These are phyloP conservation scores for Chrysomela aeneicollis DNA, from an alignment of 2,888 invertebrate species.

Conservation along the genomic window DNA sequence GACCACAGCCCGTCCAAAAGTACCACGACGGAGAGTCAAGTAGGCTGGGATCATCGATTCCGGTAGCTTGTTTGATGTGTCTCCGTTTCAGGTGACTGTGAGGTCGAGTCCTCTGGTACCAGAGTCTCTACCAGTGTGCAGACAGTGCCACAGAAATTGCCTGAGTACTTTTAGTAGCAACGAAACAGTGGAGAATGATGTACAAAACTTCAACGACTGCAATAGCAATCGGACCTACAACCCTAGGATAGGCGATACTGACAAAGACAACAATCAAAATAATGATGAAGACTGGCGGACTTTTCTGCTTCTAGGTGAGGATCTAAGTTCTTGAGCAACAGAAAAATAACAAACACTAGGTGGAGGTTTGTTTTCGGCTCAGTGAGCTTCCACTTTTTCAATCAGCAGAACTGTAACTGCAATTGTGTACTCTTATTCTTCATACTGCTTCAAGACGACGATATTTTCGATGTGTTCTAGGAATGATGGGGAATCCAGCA, in stretches of 20 bases:
- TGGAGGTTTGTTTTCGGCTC: no score
- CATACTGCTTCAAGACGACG: no score
- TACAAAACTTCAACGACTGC: conserved; percentile 48
- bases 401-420: no score
- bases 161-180: conserved; percentile 62
- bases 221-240: conserved; percentile 26
- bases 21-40: conserved; percentile 81
- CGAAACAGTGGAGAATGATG: conserved; percentile 41
- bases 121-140: conserved; percentile 77
- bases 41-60: no score
- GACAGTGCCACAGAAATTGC: conserved; percentile 82
- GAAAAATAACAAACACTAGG: no score
- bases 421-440: no score
- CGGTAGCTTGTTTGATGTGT: not conserved
- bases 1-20: conserved; percentile 77
- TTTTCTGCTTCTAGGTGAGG: conserved; percentile 70
- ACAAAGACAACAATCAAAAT: conserved; percentile 30
- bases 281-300: conserved; percentile 71
- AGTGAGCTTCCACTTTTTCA: no score
- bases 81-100: conserved; percentile 72
- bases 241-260: conserved; percentile 30
- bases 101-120: conserved; percentile 78
- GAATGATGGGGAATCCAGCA: conserved; percentile 69
- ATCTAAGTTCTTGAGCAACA: no score
- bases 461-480: conserved; percentile 30